Evolutionary conservation across 2,113 vertebrate species (phyloP).

Genomic region (Baryphthengus martii): DNA sequence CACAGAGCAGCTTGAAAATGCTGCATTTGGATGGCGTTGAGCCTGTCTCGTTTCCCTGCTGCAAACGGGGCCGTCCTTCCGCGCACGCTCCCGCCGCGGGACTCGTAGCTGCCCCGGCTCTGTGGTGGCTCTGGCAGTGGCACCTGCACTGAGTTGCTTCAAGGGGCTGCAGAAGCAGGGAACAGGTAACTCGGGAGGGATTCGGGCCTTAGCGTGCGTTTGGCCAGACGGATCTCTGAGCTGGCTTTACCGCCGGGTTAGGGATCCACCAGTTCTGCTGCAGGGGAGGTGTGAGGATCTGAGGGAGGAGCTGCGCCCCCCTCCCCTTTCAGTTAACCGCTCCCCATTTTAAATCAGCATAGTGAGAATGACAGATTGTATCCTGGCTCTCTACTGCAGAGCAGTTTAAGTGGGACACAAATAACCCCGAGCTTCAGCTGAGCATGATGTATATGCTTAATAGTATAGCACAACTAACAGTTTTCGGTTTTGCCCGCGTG

Average conservation of each 20-base stretch:
- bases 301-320: fast-evolving
- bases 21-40: not conserved
- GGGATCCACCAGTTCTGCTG: not conserved
- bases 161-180: not conserved
- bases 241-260: not conserved
- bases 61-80: not conserved
- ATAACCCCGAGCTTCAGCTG: not conserved
- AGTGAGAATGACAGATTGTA: not conserved
- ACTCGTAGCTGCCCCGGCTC: fast-evolving
- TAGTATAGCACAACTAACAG: not conserved
- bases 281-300: not conserved
- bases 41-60: not conserved
- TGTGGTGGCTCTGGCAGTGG: fast-evolving
- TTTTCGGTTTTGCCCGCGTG: fast-evolving
- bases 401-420: not conserved
- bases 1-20: not conserved
- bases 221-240: not conserved
- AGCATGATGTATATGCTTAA: not conserved
- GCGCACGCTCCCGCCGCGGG: fast-evolving
- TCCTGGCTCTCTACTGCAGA: not conserved
- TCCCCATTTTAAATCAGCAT: not conserved
- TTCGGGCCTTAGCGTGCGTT: not conserved
- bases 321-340: not conserved
- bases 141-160: fast-evolving
- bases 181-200: not conserved